A percentile compares a stretch with the other conserved stretches of the same genome.
Conservation (phyloP, 2,113 vertebrate species). For the Pongo abelii region DNA sequence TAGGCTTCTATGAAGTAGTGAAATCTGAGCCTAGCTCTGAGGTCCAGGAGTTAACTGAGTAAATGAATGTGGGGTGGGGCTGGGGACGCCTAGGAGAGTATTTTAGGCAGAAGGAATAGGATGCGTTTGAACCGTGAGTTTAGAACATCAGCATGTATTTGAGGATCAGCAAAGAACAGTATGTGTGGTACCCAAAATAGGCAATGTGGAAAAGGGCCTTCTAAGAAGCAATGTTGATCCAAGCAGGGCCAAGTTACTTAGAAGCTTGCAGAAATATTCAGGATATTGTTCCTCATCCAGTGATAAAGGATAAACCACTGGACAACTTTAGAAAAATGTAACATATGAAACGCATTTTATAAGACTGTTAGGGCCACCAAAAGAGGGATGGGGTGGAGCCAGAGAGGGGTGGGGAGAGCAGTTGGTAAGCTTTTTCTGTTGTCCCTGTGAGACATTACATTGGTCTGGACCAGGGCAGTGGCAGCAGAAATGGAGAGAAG, state of each 20-base stretch:
- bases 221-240: not conserved
- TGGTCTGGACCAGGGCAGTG: not conserved
- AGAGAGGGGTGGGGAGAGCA: not conserved
- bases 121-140: not conserved
- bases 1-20: not conserved
- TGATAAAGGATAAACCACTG: not conserved
- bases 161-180: not conserved
- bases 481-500: not conserved
- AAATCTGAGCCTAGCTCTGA: not conserved
- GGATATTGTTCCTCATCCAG: not conserved
- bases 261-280: not conserved
- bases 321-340: not conserved
- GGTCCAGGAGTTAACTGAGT: not conserved
- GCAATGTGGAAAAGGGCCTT: not conserved
- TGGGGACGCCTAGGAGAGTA: not conserved
- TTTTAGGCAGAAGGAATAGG: not conserved
- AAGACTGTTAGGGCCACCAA: not conserved
- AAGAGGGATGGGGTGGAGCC: no score
- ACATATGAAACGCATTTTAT: no score
- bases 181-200: not conserved
- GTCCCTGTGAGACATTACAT: not conserved
- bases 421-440: not conserved
- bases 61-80: not conserved
- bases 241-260: not conserved
- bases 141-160: not conserved